Evolutionary conservation across 1,140 invertebrate genomes (phyloP).

Genomic region (Doryteuthis pealeii): DNA sequence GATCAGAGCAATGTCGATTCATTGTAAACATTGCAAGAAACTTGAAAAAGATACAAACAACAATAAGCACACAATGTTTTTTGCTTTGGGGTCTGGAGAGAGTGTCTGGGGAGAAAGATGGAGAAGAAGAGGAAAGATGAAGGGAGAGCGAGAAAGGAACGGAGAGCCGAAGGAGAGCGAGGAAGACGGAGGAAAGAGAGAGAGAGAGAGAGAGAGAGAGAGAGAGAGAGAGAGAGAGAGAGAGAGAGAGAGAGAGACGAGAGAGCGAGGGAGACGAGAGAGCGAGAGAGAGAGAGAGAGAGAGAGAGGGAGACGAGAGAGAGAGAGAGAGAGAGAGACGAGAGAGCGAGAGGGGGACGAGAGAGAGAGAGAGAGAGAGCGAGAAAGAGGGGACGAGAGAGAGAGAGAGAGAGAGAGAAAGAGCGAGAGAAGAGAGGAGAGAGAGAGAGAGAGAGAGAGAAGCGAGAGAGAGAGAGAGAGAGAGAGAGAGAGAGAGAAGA

Average conservation of each 20-base stretch:
- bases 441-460: conserved; percentile 9
- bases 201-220: background rate
- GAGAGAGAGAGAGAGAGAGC: background rate
- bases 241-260: background rate
- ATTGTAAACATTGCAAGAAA: no score
- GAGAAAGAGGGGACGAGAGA: background rate
- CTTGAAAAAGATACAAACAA: no score
- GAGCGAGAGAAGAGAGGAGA: conserved; percentile 6
- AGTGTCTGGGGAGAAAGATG: no score
- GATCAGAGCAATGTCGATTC: no score
- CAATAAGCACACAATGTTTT: no score
- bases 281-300: background rate
- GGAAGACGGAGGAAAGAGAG: background rate
- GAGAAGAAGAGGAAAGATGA: no score
- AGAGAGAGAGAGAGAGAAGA: background rate
- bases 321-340: no score
- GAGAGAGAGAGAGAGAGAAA: conserved; percentile 15
- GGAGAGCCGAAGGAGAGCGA: background rate
- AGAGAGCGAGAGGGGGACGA: background rate
- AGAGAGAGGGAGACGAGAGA: background rate
- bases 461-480: background rate
- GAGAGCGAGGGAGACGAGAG: background rate
- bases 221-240: background rate
- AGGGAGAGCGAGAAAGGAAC: background rate
- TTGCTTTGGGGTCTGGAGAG: no score